These are phyloP conservation scores for Agriopis aurantiaria DNA, from an alignment of 2,888 invertebrate species.

Conservation along the genomic window DNA sequence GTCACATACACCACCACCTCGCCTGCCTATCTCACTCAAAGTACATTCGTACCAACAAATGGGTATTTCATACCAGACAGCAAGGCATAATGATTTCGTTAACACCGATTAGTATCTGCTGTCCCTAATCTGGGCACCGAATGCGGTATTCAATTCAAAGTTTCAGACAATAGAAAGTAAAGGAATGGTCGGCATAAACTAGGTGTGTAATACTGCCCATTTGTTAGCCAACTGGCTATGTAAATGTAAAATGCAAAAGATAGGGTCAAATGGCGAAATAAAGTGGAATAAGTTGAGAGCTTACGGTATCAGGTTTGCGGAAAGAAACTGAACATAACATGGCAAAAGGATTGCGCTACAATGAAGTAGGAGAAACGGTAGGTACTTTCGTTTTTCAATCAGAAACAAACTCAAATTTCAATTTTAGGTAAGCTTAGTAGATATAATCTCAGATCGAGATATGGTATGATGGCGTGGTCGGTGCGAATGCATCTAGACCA, in stretches of 20 bases:
- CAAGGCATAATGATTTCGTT: constrained; percentile 59
- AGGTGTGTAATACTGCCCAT: constrained; percentile 34
- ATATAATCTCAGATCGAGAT: too few relatives aligned
- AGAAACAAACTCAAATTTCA: neutral
- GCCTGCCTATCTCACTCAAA: constrained; percentile 42
- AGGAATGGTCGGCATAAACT: constrained; percentile 34
- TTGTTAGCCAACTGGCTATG: constrained; percentile 50
- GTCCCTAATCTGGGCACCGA: constrained; percentile 53
- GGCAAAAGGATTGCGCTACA: neutral
- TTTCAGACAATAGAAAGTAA: constrained; percentile 50
- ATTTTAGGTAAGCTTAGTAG: too few relatives aligned
- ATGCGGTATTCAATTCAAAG: constrained; percentile 48
- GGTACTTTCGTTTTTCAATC: neutral
- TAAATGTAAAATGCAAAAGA: constrained; percentile 49
- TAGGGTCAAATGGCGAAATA: constrained; percentile 47
- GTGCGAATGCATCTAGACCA: too few relatives aligned
- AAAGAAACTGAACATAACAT: constrained; percentile 22
- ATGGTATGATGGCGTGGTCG: too few relatives aligned
- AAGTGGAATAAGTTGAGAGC: constrained; percentile 41
- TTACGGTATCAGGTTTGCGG: constrained; percentile 31
- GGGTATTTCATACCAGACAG: constrained; percentile 39
- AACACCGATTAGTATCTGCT: constrained; percentile 61
- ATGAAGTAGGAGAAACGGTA: neutral
- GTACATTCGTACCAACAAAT: constrained; percentile 49
- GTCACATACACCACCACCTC: constrained; percentile 7